Evolutionary conservation across 2,888 invertebrate species (phyloP).

Genomic region (Eudiplozoon nipponicum): DNA sequence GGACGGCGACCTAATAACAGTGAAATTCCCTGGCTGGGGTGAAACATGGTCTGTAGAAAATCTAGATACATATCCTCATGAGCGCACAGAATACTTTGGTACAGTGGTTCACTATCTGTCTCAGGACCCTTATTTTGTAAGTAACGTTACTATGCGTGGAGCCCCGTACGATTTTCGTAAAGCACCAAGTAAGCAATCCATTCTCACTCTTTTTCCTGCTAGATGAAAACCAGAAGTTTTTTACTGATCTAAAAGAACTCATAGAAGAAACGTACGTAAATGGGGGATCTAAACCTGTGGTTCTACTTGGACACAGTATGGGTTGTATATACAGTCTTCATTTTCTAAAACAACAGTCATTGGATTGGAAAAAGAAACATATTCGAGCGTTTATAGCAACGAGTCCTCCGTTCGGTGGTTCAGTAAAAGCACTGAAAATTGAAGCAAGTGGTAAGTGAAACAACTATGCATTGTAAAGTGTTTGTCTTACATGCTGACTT

Average conservation of each 20-base stretch:
- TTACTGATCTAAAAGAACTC: conserved; percentile 3
- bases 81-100: conserved; percentile 4
- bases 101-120: conserved; percentile 2
- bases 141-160: not conserved
- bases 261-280: conserved; percentile 10
- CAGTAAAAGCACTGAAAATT: conserved; percentile 12
- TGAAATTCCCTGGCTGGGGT: conserved; percentile 10
- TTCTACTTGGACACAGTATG: conserved; percentile 15
- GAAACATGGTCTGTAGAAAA: conserved; percentile 8
- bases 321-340: conserved; percentile 6
- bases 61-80: conserved; percentile 10
- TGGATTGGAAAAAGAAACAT: conserved; percentile 12
- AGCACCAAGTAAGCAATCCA: not conserved
- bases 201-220: not conserved
- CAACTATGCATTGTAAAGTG: not conserved
- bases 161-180: not conserved
- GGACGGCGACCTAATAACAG: not conserved
- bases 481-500: no score
- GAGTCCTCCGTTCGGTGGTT: conserved; percentile 9
- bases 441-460: conserved; percentile 12
- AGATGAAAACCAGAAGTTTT: conserved; percentile 13
- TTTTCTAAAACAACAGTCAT: conserved; percentile 10
- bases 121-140: conserved; percentile 4
- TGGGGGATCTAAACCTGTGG: conserved; percentile 5
- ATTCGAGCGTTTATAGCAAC: conserved; percentile 9